phyloP scores from a whole-genome alignment of 2,797 vertebrate species.

The Anomalospiza imberbis region DNA sequence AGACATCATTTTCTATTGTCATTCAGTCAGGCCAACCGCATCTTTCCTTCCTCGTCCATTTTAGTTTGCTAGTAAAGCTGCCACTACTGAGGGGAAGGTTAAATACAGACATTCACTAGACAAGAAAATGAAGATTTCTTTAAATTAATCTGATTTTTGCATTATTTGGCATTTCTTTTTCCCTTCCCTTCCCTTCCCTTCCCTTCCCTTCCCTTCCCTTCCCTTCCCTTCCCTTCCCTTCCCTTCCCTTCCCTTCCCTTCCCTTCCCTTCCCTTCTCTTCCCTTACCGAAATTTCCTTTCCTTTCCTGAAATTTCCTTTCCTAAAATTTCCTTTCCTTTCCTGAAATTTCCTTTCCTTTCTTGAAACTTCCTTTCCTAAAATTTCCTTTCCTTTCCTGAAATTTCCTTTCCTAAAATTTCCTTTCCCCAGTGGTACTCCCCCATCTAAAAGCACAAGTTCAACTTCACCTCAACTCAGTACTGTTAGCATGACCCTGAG shows the following conservation, averaged over 20 bases:
- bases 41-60: not conserved
- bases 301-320: no score
- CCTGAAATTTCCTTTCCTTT: no score
- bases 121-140: not conserved
- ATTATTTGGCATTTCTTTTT: not conserved
- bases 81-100: accelerated
- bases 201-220: not conserved
- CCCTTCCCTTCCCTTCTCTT: not conserved
- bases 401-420: no score
- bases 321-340: no score
- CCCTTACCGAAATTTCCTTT: no score
- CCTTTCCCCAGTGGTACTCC: not conserved
- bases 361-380: no score
- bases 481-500: not conserved
- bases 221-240: not conserved
- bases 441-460: not conserved
- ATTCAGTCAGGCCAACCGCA: not conserved
- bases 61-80: not conserved
- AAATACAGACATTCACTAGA: not conserved
- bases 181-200: no score
- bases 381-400: no score
- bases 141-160: not conserved
- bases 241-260: not conserved
- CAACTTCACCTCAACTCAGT: slow-evolving; percentile 1
- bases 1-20: not conserved